phyloP scores from a whole-genome alignment of 2,797 vertebrate species.

The Spinus olivaceus region DNA sequence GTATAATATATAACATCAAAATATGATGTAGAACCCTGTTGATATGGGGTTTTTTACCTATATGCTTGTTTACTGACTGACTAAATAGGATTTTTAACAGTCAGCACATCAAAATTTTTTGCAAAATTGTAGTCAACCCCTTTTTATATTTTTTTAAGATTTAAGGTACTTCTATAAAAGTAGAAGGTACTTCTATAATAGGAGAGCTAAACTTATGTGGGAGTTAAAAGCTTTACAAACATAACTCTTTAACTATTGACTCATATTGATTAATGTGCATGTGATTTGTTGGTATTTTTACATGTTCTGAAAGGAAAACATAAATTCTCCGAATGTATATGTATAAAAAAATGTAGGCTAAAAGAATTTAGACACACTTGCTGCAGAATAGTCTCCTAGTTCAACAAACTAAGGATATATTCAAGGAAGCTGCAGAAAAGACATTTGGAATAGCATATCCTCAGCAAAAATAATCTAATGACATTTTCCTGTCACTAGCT shows the following conservation, averaged over 20 bases:
- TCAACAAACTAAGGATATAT: neutral
- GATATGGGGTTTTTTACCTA: neutral
- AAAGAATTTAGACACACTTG: neutral
- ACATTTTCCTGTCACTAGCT: neutral
- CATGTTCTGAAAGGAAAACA: neutral
- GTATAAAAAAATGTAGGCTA: neutral
- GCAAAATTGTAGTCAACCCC: neutral
- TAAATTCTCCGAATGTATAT: neutral
- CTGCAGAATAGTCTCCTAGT: neutral
- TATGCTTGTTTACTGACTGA: neutral
- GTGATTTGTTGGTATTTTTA: neutral
- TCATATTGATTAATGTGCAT: neutral
- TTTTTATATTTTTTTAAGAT: neutral
- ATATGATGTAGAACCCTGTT: neutral
- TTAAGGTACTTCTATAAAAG: neutral
- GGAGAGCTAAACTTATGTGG: neutral
- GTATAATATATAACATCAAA: neutral
- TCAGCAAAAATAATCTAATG: neutral
- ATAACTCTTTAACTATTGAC: neutral
- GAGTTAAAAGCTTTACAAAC: neutral
- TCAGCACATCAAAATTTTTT: neutral
- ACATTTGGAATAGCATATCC: neutral
- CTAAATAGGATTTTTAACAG: neutral
- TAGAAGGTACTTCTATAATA: neutral
- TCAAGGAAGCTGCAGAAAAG: neutral